Conservation (phyloP, 1,140 invertebrate genomes). For the Neodiprion fabricii region DNA sequence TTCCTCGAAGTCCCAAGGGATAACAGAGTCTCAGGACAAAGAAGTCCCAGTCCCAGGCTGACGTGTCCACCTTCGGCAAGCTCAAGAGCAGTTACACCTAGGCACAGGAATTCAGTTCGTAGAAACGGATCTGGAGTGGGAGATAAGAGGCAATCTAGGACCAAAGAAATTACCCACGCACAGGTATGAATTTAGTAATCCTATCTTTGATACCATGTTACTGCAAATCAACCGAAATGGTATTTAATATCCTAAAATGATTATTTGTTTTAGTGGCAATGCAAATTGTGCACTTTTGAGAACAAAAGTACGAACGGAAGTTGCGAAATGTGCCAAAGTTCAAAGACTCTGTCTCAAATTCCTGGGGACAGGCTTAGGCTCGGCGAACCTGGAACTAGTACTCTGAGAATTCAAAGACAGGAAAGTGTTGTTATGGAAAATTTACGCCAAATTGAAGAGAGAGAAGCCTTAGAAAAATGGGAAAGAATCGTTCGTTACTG, state of each 20-base stretch:
- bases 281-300: constrained; percentile 81
- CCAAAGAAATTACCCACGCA: constrained; percentile 44
- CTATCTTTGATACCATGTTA: constrained; percentile 16
- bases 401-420: constrained; percentile 60
- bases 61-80: constrained; percentile 40
- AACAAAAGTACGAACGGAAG: constrained; percentile 72
- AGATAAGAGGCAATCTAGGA: constrained; percentile 50
- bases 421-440: constrained; percentile 88
- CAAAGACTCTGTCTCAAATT: constrained; percentile 59
- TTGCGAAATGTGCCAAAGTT: constrained; percentile 87
- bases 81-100: constrained; percentile 51
- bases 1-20: constrained; percentile 51
- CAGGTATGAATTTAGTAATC: constrained; percentile 38
- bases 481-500: constrained; percentile 85
- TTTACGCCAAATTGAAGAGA: constrained; percentile 79
- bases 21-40: constrained; percentile 40
- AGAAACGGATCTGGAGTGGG: constrained; percentile 47
- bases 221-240: constrained; percentile 14
- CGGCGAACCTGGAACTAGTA: constrained; percentile 53
- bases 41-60: constrained; percentile 54
- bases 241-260: constrained; percentile 10
- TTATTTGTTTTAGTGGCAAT: constrained; percentile 70
- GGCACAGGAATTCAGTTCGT: constrained; percentile 55
- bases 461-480: constrained; percentile 83
- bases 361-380: constrained; percentile 56